Base-by-base conservation (phyloP, 2,113 vertebrate genomes). In the Acanthochromis polyacanthus region DNA sequence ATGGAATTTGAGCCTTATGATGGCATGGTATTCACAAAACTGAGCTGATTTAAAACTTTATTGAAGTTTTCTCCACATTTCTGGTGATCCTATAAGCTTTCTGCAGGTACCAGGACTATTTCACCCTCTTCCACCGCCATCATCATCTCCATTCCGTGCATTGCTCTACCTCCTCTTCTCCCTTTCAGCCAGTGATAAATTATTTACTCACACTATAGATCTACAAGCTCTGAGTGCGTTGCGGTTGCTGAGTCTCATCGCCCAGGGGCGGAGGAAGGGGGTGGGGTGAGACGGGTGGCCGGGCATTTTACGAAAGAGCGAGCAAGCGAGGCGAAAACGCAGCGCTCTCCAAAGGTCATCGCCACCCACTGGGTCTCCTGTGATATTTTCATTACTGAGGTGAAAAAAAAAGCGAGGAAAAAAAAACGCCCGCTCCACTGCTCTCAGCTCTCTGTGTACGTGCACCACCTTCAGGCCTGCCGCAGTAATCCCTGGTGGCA, bases 311-410 rank as follows among this genome's bases (percentile, higher is more conserved):
- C 84, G 70, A 93, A 91, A 92, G 93, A 94, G 92, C 83, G 23
- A 90, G 92, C 93, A 92, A 93, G 90, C 78, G 67, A 93, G 83
- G 88, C 62, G 46, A 92, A 92, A 93, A 92, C 63, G 90, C 79
- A 82, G 77, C 74, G n/a, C 87, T 85, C 85, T 87, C 70, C 80
- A 94, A 94, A 95, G 93, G 95, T 94, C 93, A 94, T 68, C 64
- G 46, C 88, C 89, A 90, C 92, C 92, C 93, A 92, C 84, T 1
- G 90, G 91, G 89, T 91, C 88, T 81, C 75, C 89, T 93, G 86
- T 94, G 92, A 93, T 95, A 93, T 92, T 94, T 94, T 90, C 91
- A 93, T 93, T 92, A 94, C 83, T 69, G 80, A 86, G 82, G 91
- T 68, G 81, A 68, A 82, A 84, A 89, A 53, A 55, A 43, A 38